phyloP scores from a whole-genome alignment of 2,888 invertebrate species.

The Drymonia ruficornis region DNA sequence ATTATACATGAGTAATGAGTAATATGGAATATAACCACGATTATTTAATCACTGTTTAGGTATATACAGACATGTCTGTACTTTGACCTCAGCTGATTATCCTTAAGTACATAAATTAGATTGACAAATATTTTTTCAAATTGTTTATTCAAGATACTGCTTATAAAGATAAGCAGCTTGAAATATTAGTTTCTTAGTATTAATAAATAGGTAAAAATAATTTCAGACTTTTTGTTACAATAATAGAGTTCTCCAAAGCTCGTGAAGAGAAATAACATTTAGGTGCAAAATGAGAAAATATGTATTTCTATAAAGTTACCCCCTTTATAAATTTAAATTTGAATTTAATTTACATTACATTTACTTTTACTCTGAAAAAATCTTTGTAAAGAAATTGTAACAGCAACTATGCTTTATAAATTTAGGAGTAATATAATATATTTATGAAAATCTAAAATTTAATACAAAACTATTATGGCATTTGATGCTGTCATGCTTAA shows the following conservation, averaged over 20 bases:
- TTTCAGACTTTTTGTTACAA: constrained; percentile 33
- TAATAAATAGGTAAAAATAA: constrained; percentile 27
- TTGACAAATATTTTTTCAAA: background rate
- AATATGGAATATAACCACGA: background rate
- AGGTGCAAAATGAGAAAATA: background rate
- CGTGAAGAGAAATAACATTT: background rate
- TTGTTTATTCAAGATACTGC: background rate
- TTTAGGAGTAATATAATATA: background rate
- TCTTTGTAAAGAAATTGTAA: too few species aligned
- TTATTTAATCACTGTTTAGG: background rate
- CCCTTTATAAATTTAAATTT: too few species aligned
- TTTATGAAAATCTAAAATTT: background rate
- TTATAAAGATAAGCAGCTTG: background rate
- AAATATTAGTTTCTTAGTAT: background rate
- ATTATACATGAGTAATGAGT: too few species aligned
- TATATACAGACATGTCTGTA: background rate
- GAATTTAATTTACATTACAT: too few species aligned
- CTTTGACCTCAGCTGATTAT: background rate
- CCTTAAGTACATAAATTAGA: background rate
- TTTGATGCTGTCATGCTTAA: too few species aligned
- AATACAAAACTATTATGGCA: background rate
- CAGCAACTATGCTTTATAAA: too few species aligned
- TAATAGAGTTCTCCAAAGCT: background rate
- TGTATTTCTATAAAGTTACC: background rate
- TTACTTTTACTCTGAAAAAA: too few species aligned